Base-by-base conservation (phyloP, 1,140 invertebrate genomes). In the Drosophila kanapiae region DNA sequence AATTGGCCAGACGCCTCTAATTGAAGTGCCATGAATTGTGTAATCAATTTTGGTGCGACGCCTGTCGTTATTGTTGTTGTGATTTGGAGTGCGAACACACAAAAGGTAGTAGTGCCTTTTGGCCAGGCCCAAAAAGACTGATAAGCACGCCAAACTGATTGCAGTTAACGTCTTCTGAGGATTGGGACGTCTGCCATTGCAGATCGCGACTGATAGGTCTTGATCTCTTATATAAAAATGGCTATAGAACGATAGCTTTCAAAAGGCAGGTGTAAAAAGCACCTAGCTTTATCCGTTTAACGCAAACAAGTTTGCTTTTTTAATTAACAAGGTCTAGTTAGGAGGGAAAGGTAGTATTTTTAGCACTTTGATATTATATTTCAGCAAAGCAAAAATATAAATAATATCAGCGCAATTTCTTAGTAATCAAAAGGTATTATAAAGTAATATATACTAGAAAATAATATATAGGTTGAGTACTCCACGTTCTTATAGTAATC, bases 1-100 rank as follows among this genome's bases (percentile, higher is more conserved):
- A 42, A 58, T 58, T 56, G 56, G 10, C 63, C 58, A 40, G 70
- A 76, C 59, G 57, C 49, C 71, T 72, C 67, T 77, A 80, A 80
- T 85, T 84, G 78, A 78, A 85, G 59, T 69, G 40, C 49, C 40
- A 35, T 38, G 40, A 57, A 75, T 81, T 85, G 75, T 85, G 69
- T 70, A 88, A 88, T 75, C 84, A 77, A 60, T 68, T 75, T 61
- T 38, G 49, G 33, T 61, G 64, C 62, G 33, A 60, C 62, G 37
- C 51, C 43, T 42, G 37, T 59, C 45, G 47, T 7, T 40, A 29
- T 14, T 14, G 48, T 33, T 62, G 40, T 56, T 77, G 72, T 69
- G 54, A 59, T 77, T 78, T 69, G 37, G 61, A 62, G 43, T 72
- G 77, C 47, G 62, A 75, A 64, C 62, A 43, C 27, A 40, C 16